Base-by-base conservation (phyloP, 2,888 invertebrate genomes). In the Chironomus tentans region DNA sequence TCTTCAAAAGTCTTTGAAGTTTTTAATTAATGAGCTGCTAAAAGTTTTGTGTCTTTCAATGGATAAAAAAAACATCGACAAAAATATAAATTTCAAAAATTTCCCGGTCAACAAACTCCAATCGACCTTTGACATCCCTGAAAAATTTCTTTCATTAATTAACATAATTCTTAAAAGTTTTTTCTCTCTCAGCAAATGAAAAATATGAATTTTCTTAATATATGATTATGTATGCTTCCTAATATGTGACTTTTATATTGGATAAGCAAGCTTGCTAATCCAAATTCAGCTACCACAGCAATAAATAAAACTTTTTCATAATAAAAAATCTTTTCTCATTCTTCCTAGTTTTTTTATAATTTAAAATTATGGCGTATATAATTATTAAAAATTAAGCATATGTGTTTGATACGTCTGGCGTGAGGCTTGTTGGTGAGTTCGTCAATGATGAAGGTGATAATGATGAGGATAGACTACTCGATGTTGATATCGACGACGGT, bases 261-360 rank as follows among this genome's bases (percentile, higher is more conserved):
- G 65, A 65, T 21, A 18, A 65, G 21, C 24, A 65, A n/a, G 21
- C 56, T 50, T 24, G 21, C 50, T 4, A 70, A 50, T 62, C 38
- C 12, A 38, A 38, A n/a, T 22, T 61, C 28, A 72, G 72, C 72
- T 72, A 72, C 72, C 72, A 72, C 72, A 72, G 72, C 72, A 72
- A 72, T 72, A 72, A 72, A 62, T 62, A 62, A 72, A 24, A 65
- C 21, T 65, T 65, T 21, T 65, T 50, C 10, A n/a, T 12, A 24
- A 24, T 15, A 21, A 18, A 15, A 21, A 61, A 72, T 38, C 70
- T 12, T 28, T 38, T 38, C 38, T 22, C 24, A 70, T 38, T 21
- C 70, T 18, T 18, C 50, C 38, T 48, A 48, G n/a, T 50, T 70
- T 46, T 47, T 47, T 21, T 47, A 47, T 28, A 28, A n/a, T 61